Evolutionary conservation across 2,113 vertebrate species (phyloP).

Genomic region (Mus spicilegus): DNA sequence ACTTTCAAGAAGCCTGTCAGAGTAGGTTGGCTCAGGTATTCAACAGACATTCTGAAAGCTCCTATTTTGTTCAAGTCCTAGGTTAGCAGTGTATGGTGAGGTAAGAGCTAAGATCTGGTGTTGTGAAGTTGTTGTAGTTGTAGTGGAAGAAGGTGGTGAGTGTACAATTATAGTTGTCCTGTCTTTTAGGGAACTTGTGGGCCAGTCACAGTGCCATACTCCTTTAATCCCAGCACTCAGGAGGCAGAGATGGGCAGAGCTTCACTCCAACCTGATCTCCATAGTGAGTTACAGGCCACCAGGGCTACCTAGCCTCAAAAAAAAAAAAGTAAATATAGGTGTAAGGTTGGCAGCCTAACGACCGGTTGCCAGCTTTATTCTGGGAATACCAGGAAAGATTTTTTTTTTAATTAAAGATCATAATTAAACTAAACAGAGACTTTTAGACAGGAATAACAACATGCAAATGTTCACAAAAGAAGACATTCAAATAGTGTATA

Average conservation of each 20-base stretch:
- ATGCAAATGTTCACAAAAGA: background rate
- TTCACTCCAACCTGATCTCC: background rate
- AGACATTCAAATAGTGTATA: background rate
- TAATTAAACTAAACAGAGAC: background rate
- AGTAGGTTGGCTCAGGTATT: background rate
- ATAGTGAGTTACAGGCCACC: background rate
- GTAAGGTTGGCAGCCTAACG: background rate
- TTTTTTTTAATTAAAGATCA: slow-evolving; percentile 2
- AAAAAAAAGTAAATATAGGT: background rate
- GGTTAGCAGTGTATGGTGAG: background rate
- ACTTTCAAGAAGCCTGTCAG: background rate
- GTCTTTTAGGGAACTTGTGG: background rate
- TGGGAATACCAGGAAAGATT: background rate
- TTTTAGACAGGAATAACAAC: background rate
- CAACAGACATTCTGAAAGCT: background rate
- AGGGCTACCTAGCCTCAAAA: background rate
- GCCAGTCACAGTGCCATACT: background rate
- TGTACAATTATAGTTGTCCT: background rate
- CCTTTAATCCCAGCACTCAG: background rate
- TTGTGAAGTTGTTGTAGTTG: background rate
- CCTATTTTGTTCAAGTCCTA: background rate
- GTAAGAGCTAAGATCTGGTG: background rate
- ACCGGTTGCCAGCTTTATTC: background rate
- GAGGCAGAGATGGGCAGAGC: background rate
- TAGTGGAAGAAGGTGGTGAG: background rate